These are phyloP conservation scores for Noturus placidus DNA, from an alignment of 2,113 vertebrate species.

Conservation along the genomic window DNA sequence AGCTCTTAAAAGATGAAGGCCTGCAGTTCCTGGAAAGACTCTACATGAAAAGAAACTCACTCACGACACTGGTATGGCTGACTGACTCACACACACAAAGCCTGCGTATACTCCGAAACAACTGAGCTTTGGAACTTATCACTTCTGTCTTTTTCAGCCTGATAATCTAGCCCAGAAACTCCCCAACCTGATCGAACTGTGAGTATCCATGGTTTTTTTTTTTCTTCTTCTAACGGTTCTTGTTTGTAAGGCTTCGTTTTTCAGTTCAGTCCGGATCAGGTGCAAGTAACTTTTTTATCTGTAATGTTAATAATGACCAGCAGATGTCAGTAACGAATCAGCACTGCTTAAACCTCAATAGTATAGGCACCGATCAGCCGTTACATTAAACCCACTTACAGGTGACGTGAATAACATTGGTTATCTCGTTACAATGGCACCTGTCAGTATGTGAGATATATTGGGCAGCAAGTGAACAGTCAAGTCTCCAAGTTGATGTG, in stretches of 20 bases:
- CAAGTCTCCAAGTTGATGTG: too few species aligned
- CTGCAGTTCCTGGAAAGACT: slow-evolving; percentile 92
- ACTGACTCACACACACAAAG: background rate
- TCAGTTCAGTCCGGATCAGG: too few species aligned
- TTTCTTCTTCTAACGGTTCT: background rate
- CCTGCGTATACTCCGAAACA: background rate
- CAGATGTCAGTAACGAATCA: slow-evolving; percentile 45
- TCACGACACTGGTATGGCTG: slow-evolving; percentile 86
- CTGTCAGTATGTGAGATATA: too few species aligned
- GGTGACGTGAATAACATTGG: too few species aligned
- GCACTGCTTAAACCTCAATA: background rate
- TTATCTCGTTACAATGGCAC: too few species aligned
- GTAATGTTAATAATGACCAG: slow-evolving; percentile 44
- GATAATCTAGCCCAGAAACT: slow-evolving; percentile 97
- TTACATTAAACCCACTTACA: too few species aligned
- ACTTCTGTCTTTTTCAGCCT: slow-evolving; percentile 77
- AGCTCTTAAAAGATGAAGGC: slow-evolving; percentile 90
- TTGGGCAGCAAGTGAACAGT: too few species aligned
- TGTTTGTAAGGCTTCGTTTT: background rate
- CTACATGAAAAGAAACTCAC: slow-evolving; percentile 96
- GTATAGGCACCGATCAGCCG: background rate
- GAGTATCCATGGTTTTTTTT: slow-evolving; percentile 68
- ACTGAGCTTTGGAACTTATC: background rate
- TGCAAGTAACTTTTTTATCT: background rate
- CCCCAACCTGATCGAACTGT: slow-evolving; percentile 97